Percentiles rank a stretch among this genome's conserved stretches.
Conservation (phyloP, 2,113 vertebrate genomes). For the Ciconia maguari region DNA sequence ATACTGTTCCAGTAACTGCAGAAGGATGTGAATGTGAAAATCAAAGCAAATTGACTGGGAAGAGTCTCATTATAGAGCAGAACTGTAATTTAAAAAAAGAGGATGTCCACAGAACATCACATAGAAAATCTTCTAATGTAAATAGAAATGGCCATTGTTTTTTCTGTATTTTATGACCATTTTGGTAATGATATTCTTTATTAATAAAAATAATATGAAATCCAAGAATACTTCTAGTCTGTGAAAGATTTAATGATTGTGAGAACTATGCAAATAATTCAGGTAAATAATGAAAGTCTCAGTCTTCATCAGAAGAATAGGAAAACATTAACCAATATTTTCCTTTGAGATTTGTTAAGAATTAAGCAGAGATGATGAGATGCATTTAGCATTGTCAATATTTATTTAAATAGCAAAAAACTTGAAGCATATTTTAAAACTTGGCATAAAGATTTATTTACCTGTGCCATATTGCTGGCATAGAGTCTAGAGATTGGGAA, state of each 20-base stretch:
- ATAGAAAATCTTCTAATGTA: not conserved
- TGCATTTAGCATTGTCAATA: not conserved
- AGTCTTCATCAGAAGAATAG: not conserved
- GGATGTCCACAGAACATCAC: not conserved
- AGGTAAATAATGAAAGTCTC: not conserved
- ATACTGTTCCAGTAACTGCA: not conserved
- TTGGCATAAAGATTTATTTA: not conserved
- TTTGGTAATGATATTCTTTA: not conserved
- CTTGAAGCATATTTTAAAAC: not conserved
- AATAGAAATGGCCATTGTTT: not conserved
- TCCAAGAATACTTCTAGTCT: not conserved
- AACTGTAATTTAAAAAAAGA: not conserved
- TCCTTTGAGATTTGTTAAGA: not conserved
- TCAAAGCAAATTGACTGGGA: not conserved
- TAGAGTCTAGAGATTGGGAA: not conserved
- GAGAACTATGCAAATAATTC: not conserved
- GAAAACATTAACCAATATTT: not conserved
- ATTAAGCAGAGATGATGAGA: not conserved
- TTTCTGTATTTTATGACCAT: not conserved
- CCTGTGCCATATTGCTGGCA: not conserved
- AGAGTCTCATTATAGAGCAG: not conserved
- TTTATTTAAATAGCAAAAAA: not conserved
- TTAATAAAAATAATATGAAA: not conserved
- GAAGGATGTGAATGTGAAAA: not conserved
- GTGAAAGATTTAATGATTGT: not conserved